Conservation (phyloP, 2,113 vertebrate genomes). For the Ginglymostoma cirratum region DNA sequence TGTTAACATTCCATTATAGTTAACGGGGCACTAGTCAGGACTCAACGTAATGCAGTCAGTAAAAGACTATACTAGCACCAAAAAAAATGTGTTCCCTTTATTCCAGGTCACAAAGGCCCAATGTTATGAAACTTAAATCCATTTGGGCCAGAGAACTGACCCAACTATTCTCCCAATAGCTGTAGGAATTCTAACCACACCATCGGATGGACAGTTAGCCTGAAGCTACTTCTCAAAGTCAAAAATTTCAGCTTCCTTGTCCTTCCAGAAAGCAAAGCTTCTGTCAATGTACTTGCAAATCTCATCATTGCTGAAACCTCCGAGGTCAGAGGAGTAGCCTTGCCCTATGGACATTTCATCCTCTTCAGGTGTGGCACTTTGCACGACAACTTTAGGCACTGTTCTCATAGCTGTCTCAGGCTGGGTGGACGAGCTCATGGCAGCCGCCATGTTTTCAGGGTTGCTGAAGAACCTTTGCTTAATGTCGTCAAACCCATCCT, state of each 20-base stretch:
- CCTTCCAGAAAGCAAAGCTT: slow-evolving; percentile 97
- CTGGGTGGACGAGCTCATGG: slow-evolving; percentile 44
- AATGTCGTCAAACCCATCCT: slow-evolving; percentile 84
- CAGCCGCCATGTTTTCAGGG: slow-evolving; percentile 38
- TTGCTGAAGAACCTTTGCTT: slow-evolving; percentile 76
- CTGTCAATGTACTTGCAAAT: slow-evolving; percentile 87
- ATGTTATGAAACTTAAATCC: background rate
- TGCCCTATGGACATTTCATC: slow-evolving; percentile 34
- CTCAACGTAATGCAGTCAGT: background rate
- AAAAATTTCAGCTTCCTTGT: slow-evolving; percentile 92
- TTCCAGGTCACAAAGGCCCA: background rate
- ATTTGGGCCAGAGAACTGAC: background rate
- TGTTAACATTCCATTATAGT: background rate
- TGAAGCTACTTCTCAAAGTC: slow-evolving; percentile 60
- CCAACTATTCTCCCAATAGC: background rate
- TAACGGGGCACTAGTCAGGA: background rate
- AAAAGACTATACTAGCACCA: background rate
- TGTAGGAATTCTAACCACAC: background rate
- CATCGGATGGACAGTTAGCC: background rate
- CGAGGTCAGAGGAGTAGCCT: slow-evolving; percentile 47
- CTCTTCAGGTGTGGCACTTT: slow-evolving; percentile 50
- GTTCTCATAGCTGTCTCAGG: slow-evolving; percentile 45
- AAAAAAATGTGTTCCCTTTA: background rate
- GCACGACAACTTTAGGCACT: slow-evolving; percentile 52
- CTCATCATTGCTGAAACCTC: slow-evolving; percentile 70